These are phyloP conservation scores for Cervus canadensis DNA, from an alignment of 2,113 vertebrate genomes.

Conservation along the genomic window DNA sequence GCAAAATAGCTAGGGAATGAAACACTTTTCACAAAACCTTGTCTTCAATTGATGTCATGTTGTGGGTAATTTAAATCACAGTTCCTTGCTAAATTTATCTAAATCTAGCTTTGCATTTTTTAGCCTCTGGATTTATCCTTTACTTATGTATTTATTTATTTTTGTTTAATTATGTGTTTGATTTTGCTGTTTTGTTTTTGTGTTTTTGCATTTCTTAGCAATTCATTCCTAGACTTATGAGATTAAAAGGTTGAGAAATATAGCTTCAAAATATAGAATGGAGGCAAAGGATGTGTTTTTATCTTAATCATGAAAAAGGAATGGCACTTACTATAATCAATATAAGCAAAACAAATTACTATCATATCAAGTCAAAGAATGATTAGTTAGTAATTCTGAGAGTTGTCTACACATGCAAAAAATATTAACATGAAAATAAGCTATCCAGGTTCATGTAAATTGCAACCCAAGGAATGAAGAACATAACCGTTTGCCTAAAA, in stretches of 20 bases:
- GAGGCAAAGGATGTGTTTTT: background rate
- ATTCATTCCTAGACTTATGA: background rate
- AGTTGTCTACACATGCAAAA: background rate
- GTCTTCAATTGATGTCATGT: background rate
- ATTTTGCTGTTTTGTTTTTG: background rate
- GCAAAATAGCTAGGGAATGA: background rate
- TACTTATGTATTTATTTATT: background rate
- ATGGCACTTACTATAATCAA: background rate
- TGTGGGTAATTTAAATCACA: background rate
- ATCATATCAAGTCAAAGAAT: background rate
- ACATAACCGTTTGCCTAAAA: background rate
- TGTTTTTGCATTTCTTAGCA: background rate
- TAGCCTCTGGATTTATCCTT: background rate
- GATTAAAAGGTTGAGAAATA: background rate
- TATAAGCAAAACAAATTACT: constrained; percentile 10
- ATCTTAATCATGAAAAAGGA: constrained; percentile 6
- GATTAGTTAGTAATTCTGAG: background rate
- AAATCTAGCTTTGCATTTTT: constrained; percentile 4
- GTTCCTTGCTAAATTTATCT: background rate
- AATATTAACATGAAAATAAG: background rate
- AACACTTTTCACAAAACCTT: background rate
- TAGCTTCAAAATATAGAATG: background rate
- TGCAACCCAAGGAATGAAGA: background rate
- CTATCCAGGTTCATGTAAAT: background rate
- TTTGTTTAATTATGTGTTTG: background rate